Percentiles rank a stretch among this genome's conserved stretches.
These are phyloP conservation scores for Drosophila neotestacea DNA, from an alignment of 2,888 invertebrate genomes.

Conservation along the genomic window DNA sequence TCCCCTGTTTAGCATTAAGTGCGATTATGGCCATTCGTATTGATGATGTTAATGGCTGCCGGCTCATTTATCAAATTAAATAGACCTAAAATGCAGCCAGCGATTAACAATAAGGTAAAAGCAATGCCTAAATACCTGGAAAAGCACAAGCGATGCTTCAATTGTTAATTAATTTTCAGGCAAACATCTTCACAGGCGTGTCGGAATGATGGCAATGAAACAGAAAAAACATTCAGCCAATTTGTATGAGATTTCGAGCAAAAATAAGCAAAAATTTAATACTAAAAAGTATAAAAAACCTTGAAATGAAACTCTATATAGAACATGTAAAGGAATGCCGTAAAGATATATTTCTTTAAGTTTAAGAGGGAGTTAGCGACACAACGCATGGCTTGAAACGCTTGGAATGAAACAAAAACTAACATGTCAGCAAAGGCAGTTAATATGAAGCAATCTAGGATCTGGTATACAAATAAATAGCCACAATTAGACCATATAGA, in stretches of 20 bases:
- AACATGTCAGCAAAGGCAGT: not conserved
- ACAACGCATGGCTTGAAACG: not conserved
- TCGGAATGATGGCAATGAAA: conserved; percentile 3
- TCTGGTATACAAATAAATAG: conserved; percentile 98
- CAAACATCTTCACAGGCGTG: conserved; percentile 9
- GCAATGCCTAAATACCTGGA: conserved; percentile 26
- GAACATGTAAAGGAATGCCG: not conserved
- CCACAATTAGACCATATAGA: conserved; percentile 99
- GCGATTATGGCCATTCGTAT: conserved; percentile 58
- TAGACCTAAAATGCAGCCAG: conserved; percentile 46
- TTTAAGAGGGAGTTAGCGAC: not conserved
- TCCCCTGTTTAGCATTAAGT: conserved; percentile 53
- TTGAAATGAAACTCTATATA: too few species aligned
- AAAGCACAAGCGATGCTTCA: conserved; percentile 23
- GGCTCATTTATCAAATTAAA: conserved; percentile 59
- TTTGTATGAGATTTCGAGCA: too few species aligned
- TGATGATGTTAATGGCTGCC: conserved; percentile 59
- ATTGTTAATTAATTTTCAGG: conserved; percentile 33
- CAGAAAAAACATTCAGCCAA: not conserved
- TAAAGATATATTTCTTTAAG: not conserved
- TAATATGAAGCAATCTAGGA: not conserved
- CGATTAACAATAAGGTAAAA: conserved; percentile 35
- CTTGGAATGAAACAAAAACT: not conserved
- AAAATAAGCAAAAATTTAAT: not conserved
- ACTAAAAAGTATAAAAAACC: not conserved